These are phyloP conservation scores for Dasysyrphus albostriatus DNA, from an alignment of 2,888 invertebrate species.

Conservation along the genomic window DNA sequence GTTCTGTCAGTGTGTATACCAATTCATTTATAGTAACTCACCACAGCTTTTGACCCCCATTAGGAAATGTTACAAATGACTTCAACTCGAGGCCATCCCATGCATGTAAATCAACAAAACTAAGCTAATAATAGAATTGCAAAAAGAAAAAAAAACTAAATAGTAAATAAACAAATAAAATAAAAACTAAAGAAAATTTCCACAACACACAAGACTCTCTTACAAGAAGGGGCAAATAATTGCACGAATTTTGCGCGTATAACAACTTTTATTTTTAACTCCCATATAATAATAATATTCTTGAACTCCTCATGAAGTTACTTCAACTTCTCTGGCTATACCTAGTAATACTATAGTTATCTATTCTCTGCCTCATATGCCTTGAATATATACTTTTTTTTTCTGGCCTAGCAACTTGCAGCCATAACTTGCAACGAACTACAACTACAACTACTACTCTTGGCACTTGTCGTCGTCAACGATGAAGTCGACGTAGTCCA, in stretches of 20 bases:
- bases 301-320: constrained; percentile 49
- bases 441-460: constrained; percentile 9
- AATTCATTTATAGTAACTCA: constrained; percentile 42
- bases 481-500: background rate
- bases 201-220: constrained; percentile 1
- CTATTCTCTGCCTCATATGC: background rate
- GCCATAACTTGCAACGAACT: constrained; percentile 18
- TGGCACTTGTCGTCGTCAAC: constrained; percentile 24
- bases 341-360: background rate
- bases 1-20: constrained; percentile 4
- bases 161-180: background rate
- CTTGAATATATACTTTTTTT: background rate
- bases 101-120: constrained; percentile 36
- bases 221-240: constrained; percentile 46
- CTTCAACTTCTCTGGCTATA: constrained; percentile 5
- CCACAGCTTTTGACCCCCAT: constrained; percentile 62
- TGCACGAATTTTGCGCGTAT: constrained; percentile 37
- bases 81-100: constrained; percentile 42
- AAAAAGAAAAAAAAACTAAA: background rate
- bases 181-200: constrained; percentile 15
- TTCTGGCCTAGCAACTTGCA: constrained; percentile 22
- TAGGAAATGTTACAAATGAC: constrained; percentile 64
- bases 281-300: constrained; percentile 41
- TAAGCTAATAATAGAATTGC: constrained; percentile 45
- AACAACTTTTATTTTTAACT: constrained; percentile 34